These are phyloP conservation scores for Aselliscus stoliczkanus DNA, from an alignment of 2,797 vertebrate species.

Conservation along the genomic window DNA sequence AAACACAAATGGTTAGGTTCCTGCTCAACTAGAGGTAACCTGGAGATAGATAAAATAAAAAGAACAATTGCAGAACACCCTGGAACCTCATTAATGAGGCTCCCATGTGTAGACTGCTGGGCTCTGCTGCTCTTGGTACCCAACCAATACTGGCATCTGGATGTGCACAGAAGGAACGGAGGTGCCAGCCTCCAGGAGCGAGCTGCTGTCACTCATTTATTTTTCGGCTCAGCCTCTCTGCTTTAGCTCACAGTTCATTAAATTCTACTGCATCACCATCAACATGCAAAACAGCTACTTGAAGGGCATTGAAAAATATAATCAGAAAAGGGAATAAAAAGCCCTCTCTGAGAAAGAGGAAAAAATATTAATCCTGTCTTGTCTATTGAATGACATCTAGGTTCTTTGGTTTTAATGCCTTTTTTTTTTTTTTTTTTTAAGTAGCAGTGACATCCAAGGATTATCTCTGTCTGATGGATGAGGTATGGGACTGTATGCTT, in stretches of 20 bases:
- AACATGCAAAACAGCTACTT: slow-evolving; percentile 72
- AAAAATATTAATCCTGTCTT: slow-evolving; percentile 57
- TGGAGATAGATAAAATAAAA: slow-evolving; percentile 44
- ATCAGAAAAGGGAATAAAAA: slow-evolving; percentile 63
- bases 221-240: slow-evolving; percentile 57
- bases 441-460: slow-evolving; percentile 36
- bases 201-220: slow-evolving; percentile 40
- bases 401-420: slow-evolving; percentile 47
- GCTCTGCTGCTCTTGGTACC: background rate
- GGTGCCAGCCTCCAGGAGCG: slow-evolving; percentile 44
- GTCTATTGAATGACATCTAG: slow-evolving; percentile 45
- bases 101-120: background rate
- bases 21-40: slow-evolving; percentile 61
- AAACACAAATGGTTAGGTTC: slow-evolving; percentile 17
- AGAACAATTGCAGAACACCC: slow-evolving; percentile 41
- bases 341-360: slow-evolving; percentile 30
- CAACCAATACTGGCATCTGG: background rate
- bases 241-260: slow-evolving; percentile 70
- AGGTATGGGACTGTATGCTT: background rate
- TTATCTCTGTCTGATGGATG: slow-evolving; percentile 36
- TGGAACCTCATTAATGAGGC: slow-evolving; percentile 56
- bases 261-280: slow-evolving; percentile 55
- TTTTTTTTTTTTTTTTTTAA: background rate
- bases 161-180: slow-evolving; percentile 5
- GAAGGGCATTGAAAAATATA: slow-evolving; percentile 75